Base-by-base conservation (phyloP, 2,888 invertebrate species). In the Aricia artaxerxes region DNA sequence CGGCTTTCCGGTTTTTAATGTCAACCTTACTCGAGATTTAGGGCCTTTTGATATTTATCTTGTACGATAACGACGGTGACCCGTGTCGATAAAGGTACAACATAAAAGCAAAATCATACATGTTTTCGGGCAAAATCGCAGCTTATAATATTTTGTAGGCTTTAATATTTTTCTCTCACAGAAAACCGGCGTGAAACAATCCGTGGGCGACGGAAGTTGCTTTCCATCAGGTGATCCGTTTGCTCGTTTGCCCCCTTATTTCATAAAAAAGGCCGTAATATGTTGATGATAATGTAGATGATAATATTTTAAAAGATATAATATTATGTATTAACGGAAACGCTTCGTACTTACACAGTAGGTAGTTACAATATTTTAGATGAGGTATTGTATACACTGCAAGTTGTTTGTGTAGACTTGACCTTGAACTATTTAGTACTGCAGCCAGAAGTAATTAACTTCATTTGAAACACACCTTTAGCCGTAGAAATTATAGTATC, bases 1-100 rank as follows among this genome's bases (percentile, higher is more conserved):
- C 82, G 79, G 80, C 81, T 82, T 80, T 79, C 80, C 72, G 79
- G 64, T 78, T 78, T 78, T 75, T 73, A 78, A 61, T 73, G 60
- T 69, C 69, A 75, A 57, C 78, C 76, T 31, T 13, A 31, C 1
- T 76, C 13, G 35, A 69, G 69, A 69, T 69, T 69, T 69, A 69
- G 13, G 5, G 35, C 69, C 35, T 38, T 38, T 38, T 69, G 11
- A 69, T 69, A 69, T 64, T 64, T 64, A 64, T 69, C 69, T 69
- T 5, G 11, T 35, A 69, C 11, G 35, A 35, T 69, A 69, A 69
- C 69, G 13, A 69, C 3, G 38, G 69, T 5, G 13, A 69, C 4
- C 13, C 69, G 4, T 38, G 35, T 69, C 16, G 61, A 61, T 61
- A 61, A 61, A n/a, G 49, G 24, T 61, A 61, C 60, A 61, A 24